These are phyloP conservation scores for Cyclophora albipunctata DNA, from an alignment of 2,888 invertebrate genomes.

Conservation along the genomic window DNA sequence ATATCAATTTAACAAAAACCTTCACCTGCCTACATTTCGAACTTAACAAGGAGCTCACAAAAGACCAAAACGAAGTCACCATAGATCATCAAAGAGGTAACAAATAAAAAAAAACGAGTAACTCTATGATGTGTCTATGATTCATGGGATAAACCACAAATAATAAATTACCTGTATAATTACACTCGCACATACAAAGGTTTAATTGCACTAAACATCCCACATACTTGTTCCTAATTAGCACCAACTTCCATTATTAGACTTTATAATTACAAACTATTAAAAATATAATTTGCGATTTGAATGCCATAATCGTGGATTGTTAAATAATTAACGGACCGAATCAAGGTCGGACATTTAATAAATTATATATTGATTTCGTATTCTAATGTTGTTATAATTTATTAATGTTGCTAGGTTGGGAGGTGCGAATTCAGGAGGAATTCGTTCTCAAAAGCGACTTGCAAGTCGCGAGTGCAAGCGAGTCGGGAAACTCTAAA, in stretches of 20 bases:
- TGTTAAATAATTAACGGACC: conserved; percentile 49
- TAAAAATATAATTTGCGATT: conserved; percentile 48
- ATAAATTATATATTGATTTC: conserved; percentile 51
- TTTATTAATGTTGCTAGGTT: conserved; percentile 23
- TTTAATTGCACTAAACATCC: conserved; percentile 23
- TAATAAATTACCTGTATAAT: conserved; percentile 4
- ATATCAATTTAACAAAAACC: too few relatives aligned
- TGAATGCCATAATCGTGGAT: conserved; percentile 53
- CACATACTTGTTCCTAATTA: conserved; percentile 26
- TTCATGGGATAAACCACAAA: neutral
- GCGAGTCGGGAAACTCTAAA: too few relatives aligned
- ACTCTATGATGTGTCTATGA: too few relatives aligned
- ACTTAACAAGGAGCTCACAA: too few relatives aligned
- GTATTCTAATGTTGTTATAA: conserved; percentile 36
- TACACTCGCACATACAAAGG: conserved; percentile 12
- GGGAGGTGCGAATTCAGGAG: neutral
- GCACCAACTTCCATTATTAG: conserved; percentile 22
- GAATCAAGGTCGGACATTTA: conserved; percentile 40
- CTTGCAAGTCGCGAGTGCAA: too few relatives aligned
- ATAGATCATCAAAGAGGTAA: too few relatives aligned
- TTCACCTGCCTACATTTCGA: too few relatives aligned
- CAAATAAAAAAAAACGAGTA: too few relatives aligned
- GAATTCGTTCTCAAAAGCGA: too few relatives aligned
- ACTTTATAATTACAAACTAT: conserved; percentile 42
- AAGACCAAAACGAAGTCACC: too few relatives aligned